These are phyloP conservation scores for Anguilla rostrata DNA, from an alignment of 2,113 vertebrate genomes.

Conservation along the genomic window DNA sequence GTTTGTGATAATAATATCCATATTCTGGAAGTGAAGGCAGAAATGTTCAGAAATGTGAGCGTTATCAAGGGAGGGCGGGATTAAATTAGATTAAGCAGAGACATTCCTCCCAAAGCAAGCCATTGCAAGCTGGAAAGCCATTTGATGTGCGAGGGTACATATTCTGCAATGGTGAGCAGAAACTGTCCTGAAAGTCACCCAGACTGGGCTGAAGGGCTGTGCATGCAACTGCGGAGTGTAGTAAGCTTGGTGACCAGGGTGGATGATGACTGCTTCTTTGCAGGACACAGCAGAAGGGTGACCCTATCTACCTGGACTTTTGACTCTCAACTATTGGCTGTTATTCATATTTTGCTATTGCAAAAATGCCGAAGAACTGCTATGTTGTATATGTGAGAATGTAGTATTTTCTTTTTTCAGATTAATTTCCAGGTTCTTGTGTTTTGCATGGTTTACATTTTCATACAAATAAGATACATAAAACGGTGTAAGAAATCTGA, in stretches of 20 bases:
- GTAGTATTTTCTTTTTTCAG: not conserved
- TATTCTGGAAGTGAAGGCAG: not conserved
- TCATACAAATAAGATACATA: not conserved
- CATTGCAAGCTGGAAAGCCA: not conserved
- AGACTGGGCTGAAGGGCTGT: not conserved
- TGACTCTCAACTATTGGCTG: not conserved
- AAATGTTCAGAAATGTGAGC: not conserved
- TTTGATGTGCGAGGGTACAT: not conserved
- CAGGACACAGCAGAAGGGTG: not conserved
- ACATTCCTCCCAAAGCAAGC: not conserved
- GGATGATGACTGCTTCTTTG: not conserved
- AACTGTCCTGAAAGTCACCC: conserved; percentile 2
- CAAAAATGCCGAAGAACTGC: too few species aligned
- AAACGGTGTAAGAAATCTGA: not conserved
- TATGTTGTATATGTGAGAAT: not conserved
- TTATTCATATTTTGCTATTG: not conserved
- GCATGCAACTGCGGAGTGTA: not conserved
- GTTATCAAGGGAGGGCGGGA: not conserved
- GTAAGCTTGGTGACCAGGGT: not conserved
- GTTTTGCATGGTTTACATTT: not conserved
- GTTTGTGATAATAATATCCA: not conserved
- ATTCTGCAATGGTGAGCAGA: not conserved
- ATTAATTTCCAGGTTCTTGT: not conserved
- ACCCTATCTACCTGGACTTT: not conserved
- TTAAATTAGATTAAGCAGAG: not conserved